Evolutionary conservation across 2,113 vertebrate genomes (phyloP), one percentile per base, ranked within the genome.

Genomic region (Pachyramphus minor): DNA sequence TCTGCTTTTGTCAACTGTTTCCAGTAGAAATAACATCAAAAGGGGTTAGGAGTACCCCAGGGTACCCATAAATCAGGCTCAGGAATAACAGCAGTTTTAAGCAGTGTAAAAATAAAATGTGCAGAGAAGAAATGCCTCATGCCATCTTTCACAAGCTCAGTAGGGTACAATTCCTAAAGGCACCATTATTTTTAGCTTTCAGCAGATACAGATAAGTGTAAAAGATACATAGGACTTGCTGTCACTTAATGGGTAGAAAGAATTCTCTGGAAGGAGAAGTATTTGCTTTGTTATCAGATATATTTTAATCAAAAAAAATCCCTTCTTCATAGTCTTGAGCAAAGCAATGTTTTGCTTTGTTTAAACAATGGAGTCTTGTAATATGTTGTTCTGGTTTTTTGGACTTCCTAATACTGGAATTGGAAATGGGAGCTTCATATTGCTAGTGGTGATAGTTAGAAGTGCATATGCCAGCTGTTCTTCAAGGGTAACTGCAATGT

Each of bases 101-200:
- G 63, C 58, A 86, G 55, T 23, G 56, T 74, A 71, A 89, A 96
- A 90, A 83, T 74, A 88, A 92, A 84, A 78, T 19, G 31, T 74
- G 64, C n/a, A 56, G 80, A 90, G 69, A 73, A 91, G 42, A 91
- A 87, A 66, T 47, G 41, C 44, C 22, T 82, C 52, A 22, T 22
- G 2, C 68, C 42, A 77, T 87, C 75, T 91, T 86, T 85, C 39
- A 89, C 33, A 2, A 69, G 63, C 42, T 80, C 74, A 2, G 3
- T 55, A 92, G 75, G 31, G 42, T 74, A 93, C 41, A 84, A 74
- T 96, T 97, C 93, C 94, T 95, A 75, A 87, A 96, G 95, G 84
- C 81, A 85, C 69, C 16, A 30, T 94, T 96, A 96, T 91, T 96
- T 94, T 96, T 94, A 90, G 52, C 52, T 84, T 94, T 86, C 41